Evolutionary conservation across 2,113 vertebrate species (phyloP), one percentile per base, ranked within the genome.

Genomic region (Callionymus lyra): DNA sequence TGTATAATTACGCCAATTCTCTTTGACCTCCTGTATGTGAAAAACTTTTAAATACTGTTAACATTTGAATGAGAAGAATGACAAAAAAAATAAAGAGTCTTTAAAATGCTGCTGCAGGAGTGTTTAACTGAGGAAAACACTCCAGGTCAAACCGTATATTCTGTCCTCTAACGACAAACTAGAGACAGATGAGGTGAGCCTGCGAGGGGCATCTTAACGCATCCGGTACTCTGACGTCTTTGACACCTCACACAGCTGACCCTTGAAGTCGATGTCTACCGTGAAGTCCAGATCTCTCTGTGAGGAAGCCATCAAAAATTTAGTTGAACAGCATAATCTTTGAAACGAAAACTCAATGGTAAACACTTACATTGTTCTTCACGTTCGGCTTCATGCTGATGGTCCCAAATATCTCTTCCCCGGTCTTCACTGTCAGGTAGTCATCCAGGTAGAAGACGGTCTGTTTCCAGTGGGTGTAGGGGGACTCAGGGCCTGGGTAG

Each of bases 391-490:
- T 90, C 90, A 95, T 92, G 79, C 86, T 87, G 34, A 95, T 91
- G 44, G 91, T 95, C 57, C 91, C 91, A 3, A 91, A 91, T 50
- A 95, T 91, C 72, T 94, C 92, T 71, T 94, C 92, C 1, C 92
- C 91, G 0, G 88, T 91, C 76, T 95, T 95, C n/a, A 95, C 92
- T 0, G 92, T 95, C 65, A 95, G 78, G 67, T 94, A 95, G 34
- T 95, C 92, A 9, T 95, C 91, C 82, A 95, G 79, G 67, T 95
- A 95, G 72, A 95, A 95, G 17, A 95, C 92, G 0, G 91, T 95
- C 69, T 95, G 92, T 77, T 94, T 95, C 92, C 92, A 95, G 77
- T 95, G 92, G 6, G 92, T 95, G 69, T 95, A 95, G 0, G 92
- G 90, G 60, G 92, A 93, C 75, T 95, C 92, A 0, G 92, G 92